These are phyloP conservation scores for Drosophila meridiana DNA, from an alignment of 2,888 invertebrate species.

Conservation along the genomic window DNA sequence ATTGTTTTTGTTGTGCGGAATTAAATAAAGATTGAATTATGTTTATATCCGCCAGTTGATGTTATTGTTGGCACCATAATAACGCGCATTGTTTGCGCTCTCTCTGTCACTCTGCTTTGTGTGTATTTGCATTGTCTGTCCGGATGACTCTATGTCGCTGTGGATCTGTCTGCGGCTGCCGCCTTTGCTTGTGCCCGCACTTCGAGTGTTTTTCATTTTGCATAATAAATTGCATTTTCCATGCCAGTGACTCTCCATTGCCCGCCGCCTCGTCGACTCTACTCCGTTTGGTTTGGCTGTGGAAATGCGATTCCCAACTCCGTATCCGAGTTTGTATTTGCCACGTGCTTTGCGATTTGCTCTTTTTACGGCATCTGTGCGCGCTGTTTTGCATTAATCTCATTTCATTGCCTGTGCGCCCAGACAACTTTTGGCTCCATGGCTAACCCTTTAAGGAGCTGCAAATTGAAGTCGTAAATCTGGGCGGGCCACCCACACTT, in stretches of 20 bases:
- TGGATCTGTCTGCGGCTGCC: constrained; percentile 55
- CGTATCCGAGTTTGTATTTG: constrained; percentile 47
- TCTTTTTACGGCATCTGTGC: constrained; percentile 60
- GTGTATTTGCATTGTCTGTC: constrained; percentile 24
- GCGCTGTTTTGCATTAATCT: constrained; percentile 77
- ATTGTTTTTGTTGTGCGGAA: constrained; percentile 79
- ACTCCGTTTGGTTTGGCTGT: constrained; percentile 31
- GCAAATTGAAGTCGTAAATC: constrained; percentile 51
- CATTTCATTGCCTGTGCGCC: constrained; percentile 69
- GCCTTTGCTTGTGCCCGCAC: constrained; percentile 14
- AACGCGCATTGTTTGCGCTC: constrained; percentile 66
- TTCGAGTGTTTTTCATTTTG: constrained; percentile 75
- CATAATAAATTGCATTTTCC: constrained; percentile 83
- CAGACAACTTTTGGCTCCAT: constrained; percentile 24
- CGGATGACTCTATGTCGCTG: constrained; percentile 55
- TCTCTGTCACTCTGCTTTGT: constrained; percentile 14
- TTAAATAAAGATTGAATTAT: constrained; percentile 82
- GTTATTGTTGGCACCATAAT: constrained; percentile 76
- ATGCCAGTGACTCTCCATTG: constrained; percentile 63
- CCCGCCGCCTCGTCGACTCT: constrained; percentile 10
- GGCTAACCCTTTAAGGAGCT: constrained; percentile 21
- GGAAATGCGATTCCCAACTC: constrained; percentile 36
- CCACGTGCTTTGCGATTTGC: constrained; percentile 57
- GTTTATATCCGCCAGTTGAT: constrained; percentile 76
- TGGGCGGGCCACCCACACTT: constrained; percentile 41